phyloP scores from a whole-genome alignment of 2,797 vertebrate species.

The Esox lucius region DNA sequence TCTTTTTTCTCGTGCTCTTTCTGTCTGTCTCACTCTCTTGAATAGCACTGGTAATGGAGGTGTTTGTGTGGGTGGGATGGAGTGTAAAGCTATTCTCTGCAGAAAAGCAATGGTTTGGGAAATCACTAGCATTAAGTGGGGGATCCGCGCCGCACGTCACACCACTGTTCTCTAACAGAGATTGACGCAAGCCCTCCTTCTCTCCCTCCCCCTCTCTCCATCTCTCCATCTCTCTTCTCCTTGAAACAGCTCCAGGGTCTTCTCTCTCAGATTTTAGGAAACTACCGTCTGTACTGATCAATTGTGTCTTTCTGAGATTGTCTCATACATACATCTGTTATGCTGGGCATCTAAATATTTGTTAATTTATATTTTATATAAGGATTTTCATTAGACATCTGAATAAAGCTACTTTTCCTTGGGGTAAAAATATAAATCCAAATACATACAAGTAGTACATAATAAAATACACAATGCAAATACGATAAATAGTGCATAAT shows the following conservation, averaged over 20 bases:
- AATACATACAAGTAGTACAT: too few species aligned
- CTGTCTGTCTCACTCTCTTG: too few species aligned
- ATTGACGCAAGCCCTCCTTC: slow-evolving; percentile 30
- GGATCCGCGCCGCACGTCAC: slow-evolving; percentile 13
- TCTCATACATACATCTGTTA: too few species aligned
- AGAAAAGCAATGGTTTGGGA: slow-evolving; percentile 68
- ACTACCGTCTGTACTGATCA: slow-evolving; percentile 22
- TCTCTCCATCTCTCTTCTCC: slow-evolving; percentile 31
- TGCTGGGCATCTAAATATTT: too few species aligned
- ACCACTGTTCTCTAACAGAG: slow-evolving; percentile 44
- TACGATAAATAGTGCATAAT: too few species aligned
- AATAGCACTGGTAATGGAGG: slow-evolving; percentile 14
- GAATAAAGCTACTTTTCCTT: too few species aligned
- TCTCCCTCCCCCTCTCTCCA: background rate
- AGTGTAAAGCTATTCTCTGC: too few species aligned
- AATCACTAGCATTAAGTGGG: slow-evolving; percentile 61
- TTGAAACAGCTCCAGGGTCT: slow-evolving; percentile 46
- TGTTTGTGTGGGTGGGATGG: slow-evolving; percentile 46
- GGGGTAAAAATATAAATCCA: too few species aligned
- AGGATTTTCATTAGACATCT: too few species aligned
- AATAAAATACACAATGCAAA: too few species aligned
- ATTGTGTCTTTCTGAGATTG: slow-evolving; percentile 11
- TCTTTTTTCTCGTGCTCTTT: too few species aligned
- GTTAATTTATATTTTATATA: too few species aligned
- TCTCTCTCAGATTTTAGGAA: slow-evolving; percentile 38